Evolutionary conservation across 2,113 vertebrate species (phyloP), one percentile per base, ranked within the genome.

Genomic region (Mirounga angustirostris): DNA sequence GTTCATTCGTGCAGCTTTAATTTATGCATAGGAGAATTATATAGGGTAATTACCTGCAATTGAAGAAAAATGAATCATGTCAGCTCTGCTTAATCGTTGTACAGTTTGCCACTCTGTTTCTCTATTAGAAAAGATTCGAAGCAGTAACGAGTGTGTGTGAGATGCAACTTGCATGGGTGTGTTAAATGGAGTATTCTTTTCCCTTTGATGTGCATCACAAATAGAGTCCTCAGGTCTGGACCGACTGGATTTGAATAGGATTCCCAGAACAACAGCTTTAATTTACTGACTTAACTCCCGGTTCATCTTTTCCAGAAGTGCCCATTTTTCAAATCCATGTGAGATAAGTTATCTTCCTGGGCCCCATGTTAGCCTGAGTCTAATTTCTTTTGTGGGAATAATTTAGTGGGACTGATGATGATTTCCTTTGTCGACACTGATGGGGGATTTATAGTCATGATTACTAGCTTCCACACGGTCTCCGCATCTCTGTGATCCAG

Each of bases 11-110:
- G 1, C 91, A 86, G 86, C 93, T 93, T 97, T 97, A 96, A 98
- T 98, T 93, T 97, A 94, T 97, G 96, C 95, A 89, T 16, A 78
- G 89, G 90, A 92, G 97, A 98, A 81, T 96, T 96, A 94, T 4
- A 2, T 65, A 94, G 93, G 96, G 94, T 98, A 98, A 98, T 98
- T 98, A 97, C 97, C 93, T 97, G 95, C 85, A 65, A 59, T 95
- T 92, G 94, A 98, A 94, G 10, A 73, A 97, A 97, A 98, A 71
- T 90, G 95, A 98, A 96, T 0, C 0, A 82, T 97, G 96, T 98
- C 98, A 97, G 84, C 97, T 93, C 87, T 96, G 36, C 84, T 98
- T 61, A 52, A 59, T 79, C 63, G 67, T 76, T 1, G 50, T 96
- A 89, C 0, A 0, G 26, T 94, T 98, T 96, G 96, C 95, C 73